Base-by-base conservation (phyloP, 92 coral and sea anemone species). In the Phenganax marumi region DNA sequence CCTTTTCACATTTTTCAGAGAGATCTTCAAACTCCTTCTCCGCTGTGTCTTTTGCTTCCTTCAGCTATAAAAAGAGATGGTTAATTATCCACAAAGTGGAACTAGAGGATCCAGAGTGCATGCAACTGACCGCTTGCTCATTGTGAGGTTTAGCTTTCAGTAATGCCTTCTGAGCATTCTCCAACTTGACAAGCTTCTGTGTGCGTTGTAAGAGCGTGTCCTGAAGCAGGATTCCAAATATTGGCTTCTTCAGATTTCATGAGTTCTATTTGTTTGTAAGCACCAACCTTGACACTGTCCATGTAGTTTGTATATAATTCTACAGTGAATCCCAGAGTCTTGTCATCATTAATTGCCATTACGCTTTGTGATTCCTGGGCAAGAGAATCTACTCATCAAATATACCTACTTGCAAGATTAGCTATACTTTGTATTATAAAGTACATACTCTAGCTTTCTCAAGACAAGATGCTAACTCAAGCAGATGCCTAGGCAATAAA, bases 111-210 rank as follows among this genome's bases (percentile, higher is more conserved):
- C 70, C 6, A 23, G 16, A 33, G 0, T 8, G 0, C 16, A 13
- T 2, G 48, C 55, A 9, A 68, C 52, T 54, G 80, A 92, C 98
- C 87, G 85, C 91, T 64, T 92, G 91, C 72, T 90, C 89, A 75
- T 95, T 95, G 84, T 95, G 92, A 43, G 98, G 98, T 68, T 95
- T 95, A 47, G 98, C 97, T 82, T 95, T 92, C 70, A 92, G 96
- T 46, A 91, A 70, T 2, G 98, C 96, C 74, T 95, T 92, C 72
- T 82, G 86, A 12, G 98, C 93, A 84, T 91, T 95, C 75, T 95
- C 97, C 71, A 92, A 91, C 64, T 92, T 97, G 8, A 95, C 97
- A 76, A 95, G 85, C 85, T 91, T 92, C 73, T 93, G 93, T 7
- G 97, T 95, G 47, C 98, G 88, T 69, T 93, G 88, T 72, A 90